Base-by-base conservation (phyloP, 2,113 vertebrate species). In the Corythornis vintsioides region DNA sequence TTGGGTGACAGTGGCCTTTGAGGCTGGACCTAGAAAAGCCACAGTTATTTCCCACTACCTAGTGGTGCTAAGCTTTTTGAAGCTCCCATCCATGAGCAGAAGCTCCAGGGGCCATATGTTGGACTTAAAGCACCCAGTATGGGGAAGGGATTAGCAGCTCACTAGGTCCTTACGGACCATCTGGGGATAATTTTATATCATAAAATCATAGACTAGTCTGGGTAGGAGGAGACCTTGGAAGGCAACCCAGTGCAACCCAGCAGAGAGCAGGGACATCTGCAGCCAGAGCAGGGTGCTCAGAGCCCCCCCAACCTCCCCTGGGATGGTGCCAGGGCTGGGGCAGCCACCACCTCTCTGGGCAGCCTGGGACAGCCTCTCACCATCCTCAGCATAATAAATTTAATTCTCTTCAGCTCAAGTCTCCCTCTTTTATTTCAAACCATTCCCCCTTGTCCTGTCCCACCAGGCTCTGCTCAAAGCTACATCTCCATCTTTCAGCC, bases 1-100 rank as follows among this genome's bases (percentile, higher is more conserved):
- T 55, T 19, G 2, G 33, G 22, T 0, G 2, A 7, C 7, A 7
- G 7, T 0, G 0, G 9, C 0, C 0, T 43, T 57, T 69, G 6
- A 57, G 14, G 5, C 33, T 9, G 4, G 53, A 43, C 25, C 9
- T 21, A 12, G 43, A 20, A 35, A 28, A 48, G 10, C 0, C 4
- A 11, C 17, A 20, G 24, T 28, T 1, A 1, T 29, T 35, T 24
- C 42, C 43, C 72, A 42, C 1, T 18, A 0, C 4, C 1, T 7
- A 1, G 4, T 1, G 11, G 31, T 28, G 10, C 24, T 40, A 53
- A 19, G 40, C 0, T 6, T 15, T 28, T 28, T 29, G 63, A 15
- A 19, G 9, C 20, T 5, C 31, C 6, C 15, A 4, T 3, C 57
- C 1, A 0, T 43, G 70, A 14, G 3, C 1, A 10, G 52, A 42